Conservation (phyloP, 2,888 invertebrate genomes). For the Thecocarcelia acutangulata region DNA sequence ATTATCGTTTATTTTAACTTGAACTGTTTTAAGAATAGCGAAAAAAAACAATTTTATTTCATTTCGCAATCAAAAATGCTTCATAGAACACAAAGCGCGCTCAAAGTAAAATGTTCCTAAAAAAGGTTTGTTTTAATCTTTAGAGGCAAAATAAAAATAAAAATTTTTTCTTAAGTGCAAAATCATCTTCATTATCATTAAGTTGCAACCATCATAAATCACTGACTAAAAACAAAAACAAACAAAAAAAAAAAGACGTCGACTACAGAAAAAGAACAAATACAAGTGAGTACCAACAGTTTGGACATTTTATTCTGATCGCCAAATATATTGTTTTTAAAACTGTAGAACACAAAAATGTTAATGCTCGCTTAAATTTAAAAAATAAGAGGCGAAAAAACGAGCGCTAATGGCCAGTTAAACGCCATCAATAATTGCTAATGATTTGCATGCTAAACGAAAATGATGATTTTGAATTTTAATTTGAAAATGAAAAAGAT, state of each 20-base stretch:
- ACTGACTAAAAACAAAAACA: slow-evolving; percentile 11
- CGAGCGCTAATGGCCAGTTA: slow-evolving; percentile 48
- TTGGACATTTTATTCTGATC: slow-evolving; percentile 37
- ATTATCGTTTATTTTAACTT: neutral
- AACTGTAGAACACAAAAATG: neutral
- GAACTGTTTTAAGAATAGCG: neutral
- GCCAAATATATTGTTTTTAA: slow-evolving; percentile 29
- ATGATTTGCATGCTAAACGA: slow-evolving; percentile 49
- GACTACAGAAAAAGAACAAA: slow-evolving; percentile 2
- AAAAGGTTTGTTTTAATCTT: slow-evolving; percentile 23
- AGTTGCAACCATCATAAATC: slow-evolving; percentile 58
- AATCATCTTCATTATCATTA: slow-evolving; percentile 58
- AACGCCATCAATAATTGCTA: slow-evolving; percentile 56
- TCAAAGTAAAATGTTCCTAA: slow-evolving; percentile 7
- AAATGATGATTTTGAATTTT: slow-evolving; percentile 25
- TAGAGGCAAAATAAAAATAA: neutral
- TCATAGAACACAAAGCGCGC: neutral
- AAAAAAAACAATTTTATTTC: neutral
- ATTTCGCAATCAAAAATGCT: slow-evolving; percentile 19
- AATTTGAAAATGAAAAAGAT: slow-evolving; percentile 15
- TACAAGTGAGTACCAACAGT: neutral
- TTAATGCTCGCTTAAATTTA: neutral
- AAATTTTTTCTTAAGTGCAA: slow-evolving; percentile 39
- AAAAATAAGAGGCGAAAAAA: neutral
- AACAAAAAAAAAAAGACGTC: neutral